Evolutionary conservation across 2,888 invertebrate species (phyloP).

Genomic region (Formica aserva): DNA sequence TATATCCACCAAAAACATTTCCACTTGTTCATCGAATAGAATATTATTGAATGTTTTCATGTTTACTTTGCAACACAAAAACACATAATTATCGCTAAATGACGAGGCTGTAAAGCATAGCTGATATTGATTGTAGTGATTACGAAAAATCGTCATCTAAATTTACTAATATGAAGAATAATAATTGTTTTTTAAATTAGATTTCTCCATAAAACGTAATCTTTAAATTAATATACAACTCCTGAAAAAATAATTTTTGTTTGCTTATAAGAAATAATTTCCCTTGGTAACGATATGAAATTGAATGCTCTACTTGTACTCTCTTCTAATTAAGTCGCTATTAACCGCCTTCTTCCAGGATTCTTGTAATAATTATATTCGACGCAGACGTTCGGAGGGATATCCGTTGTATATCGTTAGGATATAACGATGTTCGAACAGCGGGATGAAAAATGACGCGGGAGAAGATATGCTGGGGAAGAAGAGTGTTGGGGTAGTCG

Average conservation of each 20-base stretch:
- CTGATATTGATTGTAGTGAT: not conserved
- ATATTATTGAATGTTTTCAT: not conserved
- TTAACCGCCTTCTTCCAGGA: not conserved
- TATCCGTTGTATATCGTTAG: constrained; percentile 2
- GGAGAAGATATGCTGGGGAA: not conserved
- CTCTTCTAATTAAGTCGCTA: not conserved
- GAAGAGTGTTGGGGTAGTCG: not conserved
- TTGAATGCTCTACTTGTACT: not conserved
- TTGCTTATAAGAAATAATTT: constrained; percentile 1
- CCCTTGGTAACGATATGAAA: not conserved
- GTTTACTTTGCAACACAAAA: not conserved
- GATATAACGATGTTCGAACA: not conserved
- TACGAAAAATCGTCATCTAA: not conserved
- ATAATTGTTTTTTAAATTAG: not conserved
- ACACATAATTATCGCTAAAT: not conserved
- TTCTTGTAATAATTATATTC: constrained; percentile 13
- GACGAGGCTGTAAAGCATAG: not conserved
- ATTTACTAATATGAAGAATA: not conserved
- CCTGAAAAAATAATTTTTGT: not conserved
- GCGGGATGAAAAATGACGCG: constrained; percentile 34
- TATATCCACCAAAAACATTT: constrained; percentile 11
- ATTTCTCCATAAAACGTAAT: not conserved
- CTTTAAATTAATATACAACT: not conserved
- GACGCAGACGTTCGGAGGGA: not conserved
- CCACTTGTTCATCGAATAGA: constrained; percentile 1